phyloP scores from a whole-genome alignment of 2,888 invertebrate genomes.

The Hydrotaea cyrtoneurina region DNA sequence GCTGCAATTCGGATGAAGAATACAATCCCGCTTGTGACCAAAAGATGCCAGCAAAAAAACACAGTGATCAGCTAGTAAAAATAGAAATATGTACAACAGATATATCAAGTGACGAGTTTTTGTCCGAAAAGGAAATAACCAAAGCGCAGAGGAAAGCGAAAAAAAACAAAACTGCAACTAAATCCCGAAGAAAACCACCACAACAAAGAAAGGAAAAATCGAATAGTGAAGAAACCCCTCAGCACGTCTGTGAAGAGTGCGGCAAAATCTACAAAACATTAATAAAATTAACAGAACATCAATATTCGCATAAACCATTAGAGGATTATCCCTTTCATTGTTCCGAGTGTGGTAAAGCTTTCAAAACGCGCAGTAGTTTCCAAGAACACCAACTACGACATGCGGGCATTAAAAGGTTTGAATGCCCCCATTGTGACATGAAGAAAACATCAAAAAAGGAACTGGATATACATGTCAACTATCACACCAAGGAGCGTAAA shows the following conservation, averaged over 20 bases:
- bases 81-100: neutral
- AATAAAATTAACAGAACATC: conserved; percentile 69
- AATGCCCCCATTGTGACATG: conserved; percentile 74
- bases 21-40: neutral
- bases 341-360: conserved; percentile 75
- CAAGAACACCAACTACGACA: conserved; percentile 74
- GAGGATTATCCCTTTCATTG: conserved; percentile 72
- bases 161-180: too few species aligned
- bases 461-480: conserved; percentile 72
- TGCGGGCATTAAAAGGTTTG: conserved; percentile 71
- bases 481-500: conserved; percentile 71
- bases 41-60: neutral
- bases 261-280: conserved; percentile 69
- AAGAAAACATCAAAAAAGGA: conserved; percentile 70
- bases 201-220: neutral
- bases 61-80: conserved; percentile 2
- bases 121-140: neutral
- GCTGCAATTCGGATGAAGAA: neutral
- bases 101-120: neutral
- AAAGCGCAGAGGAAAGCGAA: neutral
- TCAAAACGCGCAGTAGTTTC: conserved; percentile 67
- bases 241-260: conserved; percentile 71
- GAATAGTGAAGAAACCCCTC: conserved; percentile 16
- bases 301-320: conserved; percentile 68
- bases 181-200: neutral